Conservation (phyloP, 2,797 vertebrate species). For the Catostomus latipinnis region DNA sequence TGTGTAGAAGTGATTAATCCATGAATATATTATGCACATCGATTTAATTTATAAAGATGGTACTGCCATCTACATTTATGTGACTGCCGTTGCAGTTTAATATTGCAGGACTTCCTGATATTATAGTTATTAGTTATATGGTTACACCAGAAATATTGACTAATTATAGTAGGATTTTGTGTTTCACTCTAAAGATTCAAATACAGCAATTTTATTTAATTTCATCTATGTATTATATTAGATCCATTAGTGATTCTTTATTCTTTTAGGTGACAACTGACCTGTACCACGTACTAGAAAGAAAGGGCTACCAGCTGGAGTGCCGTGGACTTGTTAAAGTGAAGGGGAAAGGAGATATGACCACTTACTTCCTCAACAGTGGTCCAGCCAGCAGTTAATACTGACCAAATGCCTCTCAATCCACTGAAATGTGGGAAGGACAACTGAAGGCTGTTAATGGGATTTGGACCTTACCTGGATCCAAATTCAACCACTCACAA, state of each 20-base stretch:
- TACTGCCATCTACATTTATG: constrained; percentile 71
- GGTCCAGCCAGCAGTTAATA: constrained; percentile 87
- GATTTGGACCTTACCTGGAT: constrained; percentile 41
- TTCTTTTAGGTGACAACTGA: constrained; percentile 89
- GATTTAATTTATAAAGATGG: constrained; percentile 7
- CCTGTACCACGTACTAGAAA: constrained; percentile 89
- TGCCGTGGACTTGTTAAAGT: constrained; percentile 93
- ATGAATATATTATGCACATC: no score
- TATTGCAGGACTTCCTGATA: background rate
- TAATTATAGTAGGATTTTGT: no score
- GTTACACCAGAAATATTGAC: background rate
- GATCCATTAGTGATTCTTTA: background rate
- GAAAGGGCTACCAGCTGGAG: constrained; percentile 91
- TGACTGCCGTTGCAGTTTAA: constrained; percentile 55
- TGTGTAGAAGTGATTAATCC: no score
- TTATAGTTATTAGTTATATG: background rate
- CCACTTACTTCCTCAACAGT: constrained; percentile 95
- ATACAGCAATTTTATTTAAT: background rate
- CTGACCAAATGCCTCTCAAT: constrained; percentile 58
- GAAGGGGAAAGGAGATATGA: constrained; percentile 98
- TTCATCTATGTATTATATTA: background rate
- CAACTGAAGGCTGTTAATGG: constrained; percentile 58
- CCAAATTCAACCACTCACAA: constrained; percentile 49
- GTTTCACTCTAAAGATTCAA: background rate
- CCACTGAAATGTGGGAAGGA: constrained; percentile 65